Evolutionary conservation across 2,797 vertebrate genomes (phyloP), one percentile per base, ranked within the genome.

Genomic region (Staurois parvus): DNA sequence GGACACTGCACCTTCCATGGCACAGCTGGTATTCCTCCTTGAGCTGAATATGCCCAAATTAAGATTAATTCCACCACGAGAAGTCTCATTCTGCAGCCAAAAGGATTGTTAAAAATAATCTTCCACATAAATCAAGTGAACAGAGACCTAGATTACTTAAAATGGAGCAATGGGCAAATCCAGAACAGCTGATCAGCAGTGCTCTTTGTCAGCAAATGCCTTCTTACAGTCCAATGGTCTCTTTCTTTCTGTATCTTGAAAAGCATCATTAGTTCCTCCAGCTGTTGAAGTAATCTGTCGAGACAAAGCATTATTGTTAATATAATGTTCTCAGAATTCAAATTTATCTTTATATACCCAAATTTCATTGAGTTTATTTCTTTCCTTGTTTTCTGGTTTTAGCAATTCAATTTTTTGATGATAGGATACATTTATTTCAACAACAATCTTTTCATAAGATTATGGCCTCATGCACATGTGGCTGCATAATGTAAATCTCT

Each of bases 1-100:
- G 98, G 98, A 81, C 98, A 99, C 72, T 94, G 90, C 70, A 99
- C 97, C 5, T 91, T 95, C 98, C 98, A 99, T 87, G 97, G 97
- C 30, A 98, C 94, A 12, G 96, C 92, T 1, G 97, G 97, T 84
- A 95, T 90, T 37, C 94, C 93, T 1, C 94, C 84, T 5, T 92
- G 90, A 5, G 93, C 89, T 7, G 93, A 90, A 37, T 93, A 93
- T 89, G 87, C 88, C 79, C 93, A 95, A 75, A 95, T 96, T 83
- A 99, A 92, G 40, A 98, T 88, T 85, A 93, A 92, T 89, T 96
- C 91, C 81, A 91, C 89, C 84, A 91, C 94, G 4, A 97, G 89
- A 89, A 93, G 89, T 86, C 92, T 91, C 93, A 95, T 96, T 88
- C 89, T 93, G 2, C 66, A 86, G 86, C 45, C 3, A 64, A 32